Base-by-base conservation (phyloP, 2,888 invertebrate genomes). In the Troides oblongomaculatus region DNA sequence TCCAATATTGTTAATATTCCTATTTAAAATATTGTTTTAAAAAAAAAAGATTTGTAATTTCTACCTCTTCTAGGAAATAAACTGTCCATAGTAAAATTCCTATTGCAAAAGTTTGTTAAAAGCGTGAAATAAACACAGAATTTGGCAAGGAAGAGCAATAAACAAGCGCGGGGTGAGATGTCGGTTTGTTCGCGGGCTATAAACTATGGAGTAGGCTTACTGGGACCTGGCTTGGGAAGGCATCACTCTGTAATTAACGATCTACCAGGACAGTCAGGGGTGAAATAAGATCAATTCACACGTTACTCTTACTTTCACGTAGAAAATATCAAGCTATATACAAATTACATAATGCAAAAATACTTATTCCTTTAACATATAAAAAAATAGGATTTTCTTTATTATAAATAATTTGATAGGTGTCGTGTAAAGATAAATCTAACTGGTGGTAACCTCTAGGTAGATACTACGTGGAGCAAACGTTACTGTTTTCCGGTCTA, bases 131-230 rank as follows among this genome's bases (percentile, higher is more conserved):
- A 71, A 68, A 72, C 64, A 57, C 70, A 64, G 79, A 76, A 79
- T 78, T 79, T 71, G 70, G 64, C 77, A 78, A 84, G 85, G 83
- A 78, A 82, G 84, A 83, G 87, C 82, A 84, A 89, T 89, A 89
- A 89, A 89, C 84, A 89, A 85, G 85, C 78, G 78, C 79, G 79
- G 84, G 87, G 84, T 83, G 84, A 84, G 86, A 86, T 87, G 82
- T 86, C 83, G 89, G 89, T 92, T 89, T 91, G 89, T 90, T 91
- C 90, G 90, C 80, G 89, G 90, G 83, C 81, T 86, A 86, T 88
- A 88, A 91, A 89, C 82, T 81, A 82, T 85, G 85, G 78, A 84
- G 77, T 77, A 79, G 83, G 84, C 81, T 82, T 81, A 78, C 79
- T 78, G 81, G 77, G 80, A 80, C 78, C 78, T 75, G 77, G 78